Conservation (phyloP, 2,113 vertebrate genomes). For the Tragulus kanchil region DNA sequence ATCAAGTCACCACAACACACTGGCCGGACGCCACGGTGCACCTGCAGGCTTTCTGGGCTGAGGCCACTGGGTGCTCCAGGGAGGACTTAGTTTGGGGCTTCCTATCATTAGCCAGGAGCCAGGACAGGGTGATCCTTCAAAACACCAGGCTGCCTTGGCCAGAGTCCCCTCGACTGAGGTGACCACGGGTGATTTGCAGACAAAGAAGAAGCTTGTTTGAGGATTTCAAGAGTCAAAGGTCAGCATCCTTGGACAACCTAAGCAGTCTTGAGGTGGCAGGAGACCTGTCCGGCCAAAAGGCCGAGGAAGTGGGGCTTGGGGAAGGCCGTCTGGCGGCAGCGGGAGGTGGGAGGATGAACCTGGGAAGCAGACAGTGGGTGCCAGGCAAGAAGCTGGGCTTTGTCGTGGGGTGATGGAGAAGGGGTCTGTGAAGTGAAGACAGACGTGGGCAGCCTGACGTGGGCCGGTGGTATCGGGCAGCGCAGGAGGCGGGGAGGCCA, state of each 20-base stretch:
- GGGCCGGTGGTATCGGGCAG: not conserved
- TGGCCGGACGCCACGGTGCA: accelerated
- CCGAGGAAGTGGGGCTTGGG: not conserved
- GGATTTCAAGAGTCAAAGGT: not conserved
- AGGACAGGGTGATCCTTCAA: not conserved
- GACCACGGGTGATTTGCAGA: not conserved
- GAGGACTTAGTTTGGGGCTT: not conserved
- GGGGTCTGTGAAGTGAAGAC: accelerated
- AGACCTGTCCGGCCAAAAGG: accelerated
- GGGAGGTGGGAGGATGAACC: not conserved
- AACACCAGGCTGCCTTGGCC: not conserved
- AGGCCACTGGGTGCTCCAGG: not conserved
- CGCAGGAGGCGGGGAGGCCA: not conserved
- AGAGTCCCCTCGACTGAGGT: not conserved
- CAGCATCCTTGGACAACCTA: not conserved
- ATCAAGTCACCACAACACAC: accelerated
- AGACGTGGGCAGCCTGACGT: not conserved
- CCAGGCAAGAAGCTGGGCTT: not conserved
- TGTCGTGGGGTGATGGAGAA: accelerated
- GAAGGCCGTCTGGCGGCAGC: not conserved
- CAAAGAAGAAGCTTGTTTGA: not conserved
- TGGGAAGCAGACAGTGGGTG: not conserved
- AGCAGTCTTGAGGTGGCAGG: not conserved
- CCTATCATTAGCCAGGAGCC: not conserved
- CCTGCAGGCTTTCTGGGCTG: accelerated